A percentile compares a stretch with the other conserved stretches of the same genome.
Evolutionary conservation across 2,797 vertebrate species (phyloP).

Genomic region (Orestias chungarensis): DNA sequence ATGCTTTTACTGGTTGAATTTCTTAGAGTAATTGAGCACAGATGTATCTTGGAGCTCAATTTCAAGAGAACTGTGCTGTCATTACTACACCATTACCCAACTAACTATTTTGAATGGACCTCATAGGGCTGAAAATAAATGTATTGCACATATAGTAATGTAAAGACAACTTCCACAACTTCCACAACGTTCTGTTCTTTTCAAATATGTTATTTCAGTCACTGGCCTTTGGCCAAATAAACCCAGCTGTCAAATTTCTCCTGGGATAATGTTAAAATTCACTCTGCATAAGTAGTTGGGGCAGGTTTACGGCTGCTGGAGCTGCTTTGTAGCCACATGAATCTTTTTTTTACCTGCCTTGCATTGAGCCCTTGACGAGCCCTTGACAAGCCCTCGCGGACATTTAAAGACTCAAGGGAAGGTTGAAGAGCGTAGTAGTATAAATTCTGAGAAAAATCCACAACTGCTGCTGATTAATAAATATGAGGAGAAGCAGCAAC

Average conservation of each 20-base stretch:
- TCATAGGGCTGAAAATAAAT: constrained; percentile 49
- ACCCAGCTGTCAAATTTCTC: constrained; percentile 25
- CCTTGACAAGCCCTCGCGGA: constrained; percentile 36
- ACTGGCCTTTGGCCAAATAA: constrained; percentile 23
- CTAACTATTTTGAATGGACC: constrained; percentile 26
- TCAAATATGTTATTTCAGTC: constrained; percentile 37
- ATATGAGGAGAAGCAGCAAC: constrained; percentile 1
- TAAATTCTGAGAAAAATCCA: constrained; percentile 29
- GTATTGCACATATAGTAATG: constrained; percentile 11
- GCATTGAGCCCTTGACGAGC: constrained; percentile 31
- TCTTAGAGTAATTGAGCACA: constrained; percentile 59
- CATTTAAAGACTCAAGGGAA: constrained; percentile 23
- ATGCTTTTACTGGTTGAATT: constrained; percentile 47
- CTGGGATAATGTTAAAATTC: constrained; percentile 44
- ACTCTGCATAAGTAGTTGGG: constrained; percentile 35
- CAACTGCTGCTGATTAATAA: constrained; percentile 11
- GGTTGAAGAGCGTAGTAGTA: constrained; percentile 13
- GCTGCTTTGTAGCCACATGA: constrained; percentile 38
- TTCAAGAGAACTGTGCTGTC: constrained; percentile 30
- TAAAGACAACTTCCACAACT: neutral
- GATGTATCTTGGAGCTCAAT: constrained; percentile 44
- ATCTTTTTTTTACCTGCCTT: constrained; percentile 39
- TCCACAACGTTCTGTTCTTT: constrained; percentile 1
- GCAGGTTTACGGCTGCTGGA: constrained; percentile 32
- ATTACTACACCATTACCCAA: constrained; percentile 53